These are phyloP conservation scores for Microtus obscurus DNA, from an alignment of 2,797 vertebrate species.

Conservation along the genomic window DNA sequence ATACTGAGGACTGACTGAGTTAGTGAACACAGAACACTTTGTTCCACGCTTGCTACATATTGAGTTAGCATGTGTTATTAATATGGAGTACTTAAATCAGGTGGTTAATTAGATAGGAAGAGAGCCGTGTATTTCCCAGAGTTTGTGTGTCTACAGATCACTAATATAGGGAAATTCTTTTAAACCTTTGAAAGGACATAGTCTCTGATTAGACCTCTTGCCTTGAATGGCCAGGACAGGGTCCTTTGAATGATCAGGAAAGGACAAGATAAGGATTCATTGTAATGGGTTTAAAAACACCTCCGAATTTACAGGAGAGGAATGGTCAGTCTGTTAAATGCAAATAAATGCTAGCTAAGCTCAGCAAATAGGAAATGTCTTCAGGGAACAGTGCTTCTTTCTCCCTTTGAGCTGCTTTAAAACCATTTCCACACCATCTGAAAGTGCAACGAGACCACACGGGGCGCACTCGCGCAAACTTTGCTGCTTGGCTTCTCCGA, in stretches of 20 bases:
- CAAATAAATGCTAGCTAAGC: constrained; percentile 37
- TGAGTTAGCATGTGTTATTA: neutral
- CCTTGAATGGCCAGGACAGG: neutral
- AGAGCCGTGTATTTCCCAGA: neutral
- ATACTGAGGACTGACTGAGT: neutral
- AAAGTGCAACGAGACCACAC: constrained; percentile 2
- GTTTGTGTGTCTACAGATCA: neutral
- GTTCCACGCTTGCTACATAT: neutral
- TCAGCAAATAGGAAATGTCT: constrained; percentile 47
- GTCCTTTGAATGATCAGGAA: constrained; percentile 37
- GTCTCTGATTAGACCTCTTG: constrained; percentile 11
- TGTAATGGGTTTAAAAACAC: constrained; percentile 48
- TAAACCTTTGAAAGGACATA: neutral
- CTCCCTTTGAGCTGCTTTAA: constrained; percentile 54
- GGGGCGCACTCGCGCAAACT: neutral
- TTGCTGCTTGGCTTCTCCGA: neutral
- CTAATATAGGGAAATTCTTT: neutral
- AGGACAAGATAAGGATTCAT: constrained; percentile 29
- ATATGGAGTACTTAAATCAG: neutral
- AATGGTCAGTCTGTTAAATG: constrained; percentile 50
- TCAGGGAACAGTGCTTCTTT: constrained; percentile 35
- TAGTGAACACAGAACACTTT: neutral
- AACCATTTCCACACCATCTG: constrained; percentile 45
- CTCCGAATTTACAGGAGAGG: constrained; percentile 45
- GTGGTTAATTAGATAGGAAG: neutral